Conservation (phyloP, 2,113 vertebrate species). For the Sebastes schlegelii region DNA sequence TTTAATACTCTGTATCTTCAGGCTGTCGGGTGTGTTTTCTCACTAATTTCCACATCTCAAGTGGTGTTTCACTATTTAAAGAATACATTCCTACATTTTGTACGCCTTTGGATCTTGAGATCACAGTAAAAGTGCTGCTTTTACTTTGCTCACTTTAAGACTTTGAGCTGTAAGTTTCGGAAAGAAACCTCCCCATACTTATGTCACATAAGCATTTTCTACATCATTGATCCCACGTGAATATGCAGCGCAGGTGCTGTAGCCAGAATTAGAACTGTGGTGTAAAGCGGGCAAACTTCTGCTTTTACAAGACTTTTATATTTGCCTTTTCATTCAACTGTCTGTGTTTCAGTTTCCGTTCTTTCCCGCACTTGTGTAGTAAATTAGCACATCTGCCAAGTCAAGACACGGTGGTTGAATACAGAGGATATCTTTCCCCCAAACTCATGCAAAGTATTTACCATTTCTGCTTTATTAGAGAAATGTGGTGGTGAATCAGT, state of each 20-base stretch:
- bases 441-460: constrained; percentile 39
- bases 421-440: constrained; percentile 3
- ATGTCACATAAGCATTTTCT: constrained; percentile 19
- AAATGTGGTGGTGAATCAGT: neutral
- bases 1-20: neutral
- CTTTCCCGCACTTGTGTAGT: constrained; percentile 3
- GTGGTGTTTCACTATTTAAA: constrained; percentile 6
- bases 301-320: constrained; percentile 56
- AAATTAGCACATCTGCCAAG: neutral
- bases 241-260: constrained; percentile 61
- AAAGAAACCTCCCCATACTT: neutral
- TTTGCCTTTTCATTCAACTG: constrained; percentile 65
- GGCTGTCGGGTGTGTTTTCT: constrained; percentile 19
- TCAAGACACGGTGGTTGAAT: constrained; percentile 7
- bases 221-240: constrained; percentile 49
- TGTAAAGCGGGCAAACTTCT: constrained; percentile 50
- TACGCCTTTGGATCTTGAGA: neutral
- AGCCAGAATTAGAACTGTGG: constrained; percentile 51
- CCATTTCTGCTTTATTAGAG: constrained; percentile 13
- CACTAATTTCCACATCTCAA: constrained; percentile 26
- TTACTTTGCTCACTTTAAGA: neutral
- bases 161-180: neutral
- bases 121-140: neutral
- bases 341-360: constrained; percentile 48
- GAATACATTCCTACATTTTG: neutral